Base-by-base conservation (phyloP, 2,888 invertebrate species). In the Troilus luridus region DNA sequence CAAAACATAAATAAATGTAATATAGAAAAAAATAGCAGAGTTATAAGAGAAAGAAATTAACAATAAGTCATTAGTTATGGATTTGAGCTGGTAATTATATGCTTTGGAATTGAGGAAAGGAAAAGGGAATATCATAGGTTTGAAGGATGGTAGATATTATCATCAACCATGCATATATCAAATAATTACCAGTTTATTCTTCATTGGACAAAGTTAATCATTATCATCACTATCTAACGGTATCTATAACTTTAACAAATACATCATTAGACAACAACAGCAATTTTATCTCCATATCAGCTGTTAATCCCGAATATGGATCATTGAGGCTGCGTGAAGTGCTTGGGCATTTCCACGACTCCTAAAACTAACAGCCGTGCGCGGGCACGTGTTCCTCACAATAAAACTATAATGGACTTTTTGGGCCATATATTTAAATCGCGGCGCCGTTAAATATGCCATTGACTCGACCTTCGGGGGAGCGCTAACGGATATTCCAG, bases 361-460 rank as follows among this genome's bases (percentile, higher is more conserved):
- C 6, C 41, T 5, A 77, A 77, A 77, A 77, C 88, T 60, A 62
- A 88, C 62, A 88, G 59, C 56, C 88, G 88, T 88, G 41, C 17
- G 24, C 19, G 60, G 88, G 60, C 88, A 88, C 88, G 88, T 88
- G 88, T 17, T 88, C 56, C 27, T 24, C 59, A 88, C 88, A 88
- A 88, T 88, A 88, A 88, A 88, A 88, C 62, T 62, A 62, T 59
- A 59, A 88, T 59, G 60, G 88, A 88, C 88, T 88, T 88, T 88
- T 88, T 88, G 88, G 88, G 88, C 17, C 62, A 88, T 88, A 60
- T 88, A 88, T 88, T 88, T 88, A 88, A 88, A 88, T 88, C 62
- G 88, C 56, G 17, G 8, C 60, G 88, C 88, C 88, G 88, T 88
- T 88, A 88, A 62, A 59, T 60, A 62, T 59, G 60, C 59, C 9